These are phyloP conservation scores for Mylabris phalerata DNA, from an alignment of 1,140 invertebrate species.

Conservation along the genomic window DNA sequence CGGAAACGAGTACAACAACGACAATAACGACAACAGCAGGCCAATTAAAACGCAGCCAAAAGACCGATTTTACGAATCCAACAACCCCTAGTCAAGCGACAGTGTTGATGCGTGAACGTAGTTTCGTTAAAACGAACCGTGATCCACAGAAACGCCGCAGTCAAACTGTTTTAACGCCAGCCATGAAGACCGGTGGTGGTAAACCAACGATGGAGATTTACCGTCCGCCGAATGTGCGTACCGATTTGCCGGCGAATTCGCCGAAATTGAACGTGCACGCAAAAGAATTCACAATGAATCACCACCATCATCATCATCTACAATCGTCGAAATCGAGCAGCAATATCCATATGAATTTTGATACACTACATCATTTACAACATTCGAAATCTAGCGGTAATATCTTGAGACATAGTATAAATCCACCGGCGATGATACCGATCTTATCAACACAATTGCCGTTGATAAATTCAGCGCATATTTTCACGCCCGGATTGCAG, in stretches of 20 bases:
- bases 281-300: conserved; percentile 76
- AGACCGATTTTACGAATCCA: conserved; percentile 30
- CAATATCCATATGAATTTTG: conserved; percentile 49
- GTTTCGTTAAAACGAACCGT: conserved; percentile 35
- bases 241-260: conserved; percentile 31
- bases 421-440: conserved; percentile 38
- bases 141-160: conserved; percentile 45
- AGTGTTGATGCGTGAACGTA: conserved; percentile 34
- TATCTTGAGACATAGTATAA: conserved; percentile 44
- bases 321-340: conserved; percentile 54
- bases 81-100: conserved; percentile 9
- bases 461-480: conserved; percentile 30
- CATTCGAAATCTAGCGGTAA: conserved; percentile 58
- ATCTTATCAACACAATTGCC: conserved; percentile 33
- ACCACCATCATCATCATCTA: conserved; percentile 54
- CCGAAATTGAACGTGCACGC: conserved; percentile 72
- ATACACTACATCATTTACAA: conserved; percentile 43
- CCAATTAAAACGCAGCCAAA: conserved; percentile 36
- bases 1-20: background rate
- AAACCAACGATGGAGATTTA: conserved; percentile 84
- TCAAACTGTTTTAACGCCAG: conserved; percentile 42
- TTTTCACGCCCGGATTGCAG: too few species aligned
- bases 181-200: conserved; percentile 49
- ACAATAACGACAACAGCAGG: conserved; percentile 7
- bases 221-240: conserved; percentile 69